Evolutionary conservation across 2,888 invertebrate species (phyloP), one percentile per base, ranked within the genome.

Genomic region (Sceliomorpha sp.): DNA sequence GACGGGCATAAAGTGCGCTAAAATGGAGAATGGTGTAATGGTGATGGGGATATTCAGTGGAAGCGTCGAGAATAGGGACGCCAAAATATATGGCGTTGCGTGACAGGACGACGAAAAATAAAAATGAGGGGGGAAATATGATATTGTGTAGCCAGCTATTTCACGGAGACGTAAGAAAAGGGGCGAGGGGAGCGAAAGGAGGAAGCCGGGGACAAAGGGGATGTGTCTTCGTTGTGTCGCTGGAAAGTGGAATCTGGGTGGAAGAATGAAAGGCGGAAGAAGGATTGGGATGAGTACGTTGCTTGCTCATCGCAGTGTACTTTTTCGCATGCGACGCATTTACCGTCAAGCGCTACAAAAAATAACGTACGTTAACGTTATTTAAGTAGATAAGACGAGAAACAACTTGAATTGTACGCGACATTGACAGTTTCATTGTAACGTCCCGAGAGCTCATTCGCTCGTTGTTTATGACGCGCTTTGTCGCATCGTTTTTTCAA

Each of bases 111-210:
- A 73, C 74, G 73, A 78, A 77, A 79, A 80, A 78, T 74, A 81
- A 79, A 80, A 79, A 77, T 72, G 76, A 80, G 73, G 70, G n/a
- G 77, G 73, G 75, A 82, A 79, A 83, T 83, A 80, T 82, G 79
- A 84, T 82, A 79, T 78, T 77, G 75, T 75, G 77, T 75, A 78
- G 81, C 73, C 71, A 76, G 76, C 74, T 79, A 77, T 84, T 84
- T 79, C 73, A 74, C 74, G 71, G 64, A 42, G 50, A 63, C 45
- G 51, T 59, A 59, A 67, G 60, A 62, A 59, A 47, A 20, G 20
- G 5, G 5, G 24, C 37, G 50, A 36, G 32, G 27, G 45, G 50
- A 36, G 32, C 24, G 45, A 50, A 63, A 63, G 13, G 56, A 48
- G 37, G 24, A 39, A 45, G 29, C 51, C 31, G 32, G 36, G 34